Conservation (phyloP, 2,888 invertebrate genomes). For the Fissipunctia ypsillon region DNA sequence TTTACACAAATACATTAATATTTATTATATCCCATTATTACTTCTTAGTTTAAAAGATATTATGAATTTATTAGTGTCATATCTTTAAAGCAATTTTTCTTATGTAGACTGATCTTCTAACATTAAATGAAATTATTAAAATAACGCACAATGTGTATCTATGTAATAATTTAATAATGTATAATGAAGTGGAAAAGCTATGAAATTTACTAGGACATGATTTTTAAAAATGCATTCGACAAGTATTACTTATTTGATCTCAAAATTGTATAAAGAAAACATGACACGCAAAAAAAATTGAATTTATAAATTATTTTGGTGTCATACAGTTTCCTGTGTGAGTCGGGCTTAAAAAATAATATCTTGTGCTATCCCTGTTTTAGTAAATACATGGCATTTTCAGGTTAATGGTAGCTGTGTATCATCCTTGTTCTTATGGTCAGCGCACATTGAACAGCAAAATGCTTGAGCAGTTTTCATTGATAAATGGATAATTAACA, state of each 20-base stretch:
- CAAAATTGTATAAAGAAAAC: constrained; percentile 8
- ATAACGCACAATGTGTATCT: constrained; percentile 10
- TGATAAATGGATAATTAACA: neutral
- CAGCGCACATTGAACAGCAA: neutral
- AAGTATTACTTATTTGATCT: constrained; percentile 35
- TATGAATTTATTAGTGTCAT: constrained; percentile 57
- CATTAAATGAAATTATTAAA: constrained; percentile 30
- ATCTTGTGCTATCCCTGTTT: constrained; percentile 14
- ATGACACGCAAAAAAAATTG: neutral
- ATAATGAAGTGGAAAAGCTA: constrained; percentile 30
- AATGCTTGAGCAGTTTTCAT: neutral
- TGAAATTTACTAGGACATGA: constrained; percentile 31
- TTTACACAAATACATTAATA: neutral
- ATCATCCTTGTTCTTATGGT: constrained; percentile 8
- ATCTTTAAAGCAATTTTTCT: constrained; percentile 46
- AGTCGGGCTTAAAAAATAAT: neutral
- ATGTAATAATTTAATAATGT: constrained; percentile 11
- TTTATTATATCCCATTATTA: constrained; percentile 24
- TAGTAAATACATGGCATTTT: constrained; percentile 34
- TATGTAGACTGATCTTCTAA: constrained; percentile 40
- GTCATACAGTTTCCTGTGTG: neutral
- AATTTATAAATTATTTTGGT: neutral
- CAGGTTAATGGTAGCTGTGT: neutral
- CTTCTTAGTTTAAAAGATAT: constrained; percentile 49
- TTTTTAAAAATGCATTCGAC: neutral